Percentiles rank a stretch among this genome's conserved stretches.
Conservation (phyloP, 2,888 invertebrate species). For the Perithous albicinctus region DNA sequence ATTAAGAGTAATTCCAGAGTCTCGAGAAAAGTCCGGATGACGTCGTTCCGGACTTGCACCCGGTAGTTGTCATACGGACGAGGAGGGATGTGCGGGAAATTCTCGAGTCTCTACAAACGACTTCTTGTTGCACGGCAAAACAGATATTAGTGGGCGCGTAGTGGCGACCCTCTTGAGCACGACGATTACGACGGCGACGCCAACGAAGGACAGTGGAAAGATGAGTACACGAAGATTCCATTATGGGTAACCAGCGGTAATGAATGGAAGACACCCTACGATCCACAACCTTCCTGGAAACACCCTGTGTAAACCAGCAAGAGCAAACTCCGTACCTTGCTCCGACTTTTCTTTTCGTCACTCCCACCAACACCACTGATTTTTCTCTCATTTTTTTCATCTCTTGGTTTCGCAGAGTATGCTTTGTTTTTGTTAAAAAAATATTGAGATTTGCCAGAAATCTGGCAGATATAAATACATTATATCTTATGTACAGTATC, state of each 20-base stretch:
- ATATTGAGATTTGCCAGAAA: too few relatives aligned
- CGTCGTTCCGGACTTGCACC: not conserved
- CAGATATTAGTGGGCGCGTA: slow-evolving; percentile 16
- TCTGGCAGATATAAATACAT: too few relatives aligned
- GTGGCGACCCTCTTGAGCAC: slow-evolving; percentile 1
- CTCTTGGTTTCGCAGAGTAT: too few relatives aligned
- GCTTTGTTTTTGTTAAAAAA: too few relatives aligned
- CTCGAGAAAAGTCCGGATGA: not conserved
- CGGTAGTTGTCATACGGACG: slow-evolving; percentile 9
- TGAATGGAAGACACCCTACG: slow-evolving; percentile 82
- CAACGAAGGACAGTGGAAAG: slow-evolving; percentile 71
- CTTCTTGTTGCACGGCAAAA: slow-evolving; percentile 74
- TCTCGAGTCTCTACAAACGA: slow-evolving; percentile 72
- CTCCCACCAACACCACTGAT: not conserved
- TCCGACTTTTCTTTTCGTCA: not conserved
- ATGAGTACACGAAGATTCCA: slow-evolving; percentile 84
- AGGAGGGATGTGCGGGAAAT: slow-evolving; percentile 8
- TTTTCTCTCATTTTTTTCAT: too few relatives aligned
- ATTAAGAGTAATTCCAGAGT: slow-evolving; percentile 43
- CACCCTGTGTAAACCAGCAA: slow-evolving; percentile 69
- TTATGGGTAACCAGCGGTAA: slow-evolving; percentile 83
- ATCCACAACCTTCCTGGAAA: slow-evolving; percentile 60
- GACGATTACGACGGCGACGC: slow-evolving; percentile 17
- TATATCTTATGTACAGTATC: too few relatives aligned
- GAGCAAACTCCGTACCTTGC: slow-evolving; percentile 2